Conservation (phyloP, 1,140 invertebrate genomes). For the Drosophila ambigua region DNA sequence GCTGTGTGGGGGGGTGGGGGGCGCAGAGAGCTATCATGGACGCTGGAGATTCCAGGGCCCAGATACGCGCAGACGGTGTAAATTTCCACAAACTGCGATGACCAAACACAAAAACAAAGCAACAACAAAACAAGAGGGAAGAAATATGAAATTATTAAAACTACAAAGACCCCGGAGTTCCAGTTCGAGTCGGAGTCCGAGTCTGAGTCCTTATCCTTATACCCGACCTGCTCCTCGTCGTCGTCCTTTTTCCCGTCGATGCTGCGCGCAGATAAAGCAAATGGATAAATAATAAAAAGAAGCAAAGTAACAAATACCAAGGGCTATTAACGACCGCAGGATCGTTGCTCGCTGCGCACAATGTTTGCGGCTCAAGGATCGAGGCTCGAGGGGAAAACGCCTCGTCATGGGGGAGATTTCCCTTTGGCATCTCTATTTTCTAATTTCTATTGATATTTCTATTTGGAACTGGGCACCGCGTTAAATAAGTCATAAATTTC, state of each 20-base stretch:
- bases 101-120: constrained; percentile 68
- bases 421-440: too few relatives aligned
- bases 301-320: constrained; percentile 47
- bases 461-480: constrained; percentile 11
- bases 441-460: constrained; percentile 1
- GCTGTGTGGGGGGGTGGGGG: not conserved
- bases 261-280: constrained; percentile 50
- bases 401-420: constrained; percentile 45
- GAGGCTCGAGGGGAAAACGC: constrained; percentile 36
- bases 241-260: constrained; percentile 27
- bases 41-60: constrained; percentile 35
- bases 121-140: constrained; percentile 11
- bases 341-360: constrained; percentile 12
- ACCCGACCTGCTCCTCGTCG: too few relatives aligned
- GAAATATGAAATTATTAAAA: constrained; percentile 80
- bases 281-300: constrained; percentile 56
- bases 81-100: constrained; percentile 78
- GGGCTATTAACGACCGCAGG: constrained; percentile 76
- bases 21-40: constrained; percentile 9
- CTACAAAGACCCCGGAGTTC: constrained; percentile 32
- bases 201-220: constrained; percentile 5
- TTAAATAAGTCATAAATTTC: constrained; percentile 80
- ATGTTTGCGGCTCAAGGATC: not conserved
- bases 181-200: not conserved
- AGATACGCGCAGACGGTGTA: constrained; percentile 61